Base-by-base conservation (phyloP, 1,140 invertebrate genomes). In the Apis laboriosa region DNA sequence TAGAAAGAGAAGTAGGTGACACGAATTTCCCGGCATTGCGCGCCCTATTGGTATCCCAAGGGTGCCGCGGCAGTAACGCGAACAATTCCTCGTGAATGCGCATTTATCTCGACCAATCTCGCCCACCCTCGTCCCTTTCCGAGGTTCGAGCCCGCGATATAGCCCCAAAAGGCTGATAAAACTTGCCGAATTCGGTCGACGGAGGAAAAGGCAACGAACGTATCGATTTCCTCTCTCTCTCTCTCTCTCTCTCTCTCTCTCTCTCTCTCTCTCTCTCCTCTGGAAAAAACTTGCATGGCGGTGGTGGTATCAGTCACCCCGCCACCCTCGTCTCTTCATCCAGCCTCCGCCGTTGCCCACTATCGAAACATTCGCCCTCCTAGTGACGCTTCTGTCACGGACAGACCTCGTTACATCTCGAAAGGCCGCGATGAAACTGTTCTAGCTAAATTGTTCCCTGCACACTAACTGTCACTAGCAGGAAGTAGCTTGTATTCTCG, bases 371-470 rank as follows among this genome's bases (percentile, higher is more conserved):
- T 91, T 91, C 82, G 66, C 76, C 70, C 73, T 86, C 84, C 80
- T 61, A 79, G 81, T 84, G 84, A 87, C 87, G 68, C 66, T 56
- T 82, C 85, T 92, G 92, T 93, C 92, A 92, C 84, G 84, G 84
- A 77, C 92, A 93, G 90, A 74, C 90, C 90, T 80, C 88, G 92
- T 93, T 93, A 92, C 91, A 90, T 92, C 92, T 92, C 90, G 88
- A 93, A 92, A 92, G 88, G 91, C 89, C 92, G 90, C 92, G 91
- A 93, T 93, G 92, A 93, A 92, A 93, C 90, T 91, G 91, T 92
- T 43, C 34, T 93, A 93, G 92, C 92, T 92, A 92, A 92, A 92
- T 92, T 92, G 91, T 43, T 43, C 34, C 34, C 90, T 91, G 91
- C 91, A 92, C 78, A 73, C 91, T 86, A 68, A 88, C 92, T 92